Conservation (phyloP, 2,797 vertebrate genomes). For the Rhodeus uyekii region DNA sequence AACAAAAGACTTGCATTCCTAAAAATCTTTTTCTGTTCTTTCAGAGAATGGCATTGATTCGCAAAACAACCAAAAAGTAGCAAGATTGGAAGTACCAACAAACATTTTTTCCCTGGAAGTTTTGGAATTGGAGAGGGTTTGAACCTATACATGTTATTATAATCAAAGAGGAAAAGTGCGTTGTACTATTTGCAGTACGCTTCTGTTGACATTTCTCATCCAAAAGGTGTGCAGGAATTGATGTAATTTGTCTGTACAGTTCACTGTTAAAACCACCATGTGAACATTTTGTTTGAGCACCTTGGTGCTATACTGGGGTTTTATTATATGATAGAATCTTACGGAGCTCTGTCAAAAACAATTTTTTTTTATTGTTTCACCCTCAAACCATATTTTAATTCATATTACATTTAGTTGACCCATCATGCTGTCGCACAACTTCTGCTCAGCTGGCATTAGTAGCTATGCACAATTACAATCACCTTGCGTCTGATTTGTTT, state of each 20-base stretch:
- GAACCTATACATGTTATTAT: conserved; percentile 27
- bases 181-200: neutral
- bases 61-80: conserved; percentile 99
- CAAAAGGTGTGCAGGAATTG: conserved; percentile 13
- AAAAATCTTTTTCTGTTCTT: conserved; percentile 58
- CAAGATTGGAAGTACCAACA: conserved; percentile 50
- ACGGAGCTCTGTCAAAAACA: conserved; percentile 7
- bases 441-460: conserved; percentile 25
- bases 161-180: conserved; percentile 11
- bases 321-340: conserved; percentile 28
- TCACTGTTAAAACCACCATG: conserved; percentile 7
- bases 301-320: conserved; percentile 36
- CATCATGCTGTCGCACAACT: neutral
- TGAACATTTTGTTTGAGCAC: conserved; percentile 26
- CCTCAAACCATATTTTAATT: neutral
- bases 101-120: conserved; percentile 44
- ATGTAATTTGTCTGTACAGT: conserved; percentile 9
- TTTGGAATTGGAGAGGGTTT: conserved; percentile 47
- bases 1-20: neutral
- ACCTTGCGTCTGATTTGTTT: conserved; percentile 37
- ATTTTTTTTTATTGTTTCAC: conserved; percentile 12
- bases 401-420: neutral
- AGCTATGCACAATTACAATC: conserved; percentile 38
- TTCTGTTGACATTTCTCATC: conserved; percentile 6
- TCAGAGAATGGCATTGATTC: conserved; percentile 98